Base-by-base conservation (phyloP, 2,888 invertebrate genomes). In the Phasia obesa region DNA sequence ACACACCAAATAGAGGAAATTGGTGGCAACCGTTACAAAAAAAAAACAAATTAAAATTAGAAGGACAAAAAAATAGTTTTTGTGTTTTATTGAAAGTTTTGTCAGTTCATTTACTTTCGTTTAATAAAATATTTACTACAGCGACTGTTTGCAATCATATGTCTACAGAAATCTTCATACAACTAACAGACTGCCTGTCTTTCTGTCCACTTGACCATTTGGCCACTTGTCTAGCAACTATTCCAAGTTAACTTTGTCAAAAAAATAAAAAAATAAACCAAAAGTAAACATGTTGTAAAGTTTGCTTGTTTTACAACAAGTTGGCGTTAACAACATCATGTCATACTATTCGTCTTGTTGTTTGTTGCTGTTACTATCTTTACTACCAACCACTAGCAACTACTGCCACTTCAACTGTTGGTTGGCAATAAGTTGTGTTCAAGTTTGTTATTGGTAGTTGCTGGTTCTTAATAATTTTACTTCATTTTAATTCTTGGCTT, bases 291-390 rank as follows among this genome's bases (percentile, higher is more conserved):
- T 75, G 77, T 76, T 71, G 67, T 73, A 55, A 70, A 62, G 51
- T 71, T 84, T 49, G 55, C 59, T 77, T 80, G 79, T 77, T 62
- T 64, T 62, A 80, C 81, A 80, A 81, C 75, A 71, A 83, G 83
- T 83, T 83, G 83, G 83, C 83, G 83, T 83, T 79, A 76, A 83
- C 83, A 83, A 83, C 79, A 79, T 83, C 79, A 75, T 75, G 75
- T 83, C 73, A 78, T 69, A 57, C 35, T 27, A 62, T 65, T 47
- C 51, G 47, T 67, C 49, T 19, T 73, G 64, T 71, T 64, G 42
- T 27, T 70, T 57, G 21, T 19, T 62, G 69, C 19, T 53, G 11
- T 5, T 75, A 27, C 27, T 76, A 6, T 11, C 64, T 19, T 27
- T 78, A 47, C 53, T 59, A 47, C 44, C 55, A 64, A 47, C 44